A percentile compares a stretch with the other conserved stretches of the same genome.
Evolutionary conservation across 2,888 invertebrate genomes (phyloP).

Genomic region (Strigamia crassipes): DNA sequence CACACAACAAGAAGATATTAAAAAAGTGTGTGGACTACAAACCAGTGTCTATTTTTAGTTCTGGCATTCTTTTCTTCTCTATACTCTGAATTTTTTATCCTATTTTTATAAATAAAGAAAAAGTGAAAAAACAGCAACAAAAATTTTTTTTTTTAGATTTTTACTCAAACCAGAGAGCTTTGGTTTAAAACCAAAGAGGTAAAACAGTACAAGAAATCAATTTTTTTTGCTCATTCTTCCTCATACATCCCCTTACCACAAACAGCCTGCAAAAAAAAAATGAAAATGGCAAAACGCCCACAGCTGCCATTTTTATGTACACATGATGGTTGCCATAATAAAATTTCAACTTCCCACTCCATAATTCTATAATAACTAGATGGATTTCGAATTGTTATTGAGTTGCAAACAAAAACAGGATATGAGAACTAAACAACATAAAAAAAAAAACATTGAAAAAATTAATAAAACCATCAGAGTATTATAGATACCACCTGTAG

Average conservation of each 20-base stretch:
- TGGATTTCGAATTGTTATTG: neutral
- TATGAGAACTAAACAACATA: neutral
- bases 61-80: too few species aligned
- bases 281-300: conserved; percentile 27
- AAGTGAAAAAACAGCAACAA: too few species aligned
- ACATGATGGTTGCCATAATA: conserved; percentile 8
- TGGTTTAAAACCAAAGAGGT: conserved; percentile 12
- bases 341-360: neutral
- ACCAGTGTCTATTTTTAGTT: too few species aligned
- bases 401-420: neutral
- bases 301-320: conserved; percentile 23
- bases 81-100: too few species aligned
- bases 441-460: neutral
- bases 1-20: too few species aligned
- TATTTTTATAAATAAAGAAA: neutral
- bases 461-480: neutral
- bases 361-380: conserved; percentile 11
- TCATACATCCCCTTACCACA: neutral
- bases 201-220: neutral
- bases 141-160: neutral
- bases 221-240: conserved; percentile 12
- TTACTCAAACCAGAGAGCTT: neutral
- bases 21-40: too few species aligned
- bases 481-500: neutral
- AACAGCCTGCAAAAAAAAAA: neutral